A percentile compares a stretch with the other conserved stretches of the same genome.
Evolutionary conservation across 35 echinoderm and acorn worm genomes (phyloP).

Genomic region (Nesometra sesokonis): DNA sequence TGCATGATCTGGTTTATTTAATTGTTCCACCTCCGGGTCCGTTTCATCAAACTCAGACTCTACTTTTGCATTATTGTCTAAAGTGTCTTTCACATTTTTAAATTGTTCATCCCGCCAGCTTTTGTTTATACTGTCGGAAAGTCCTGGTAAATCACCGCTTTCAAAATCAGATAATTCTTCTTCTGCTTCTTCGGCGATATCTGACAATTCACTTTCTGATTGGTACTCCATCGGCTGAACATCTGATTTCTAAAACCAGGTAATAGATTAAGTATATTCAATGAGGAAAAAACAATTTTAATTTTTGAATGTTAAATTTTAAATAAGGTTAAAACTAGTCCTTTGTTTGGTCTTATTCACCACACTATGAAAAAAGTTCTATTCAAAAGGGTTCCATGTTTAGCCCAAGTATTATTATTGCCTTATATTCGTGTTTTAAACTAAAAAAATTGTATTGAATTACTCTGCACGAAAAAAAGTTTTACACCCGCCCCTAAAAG

Average conservation of each 20-base stretch:
- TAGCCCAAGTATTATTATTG: too few relatives aligned
- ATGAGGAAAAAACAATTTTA: too few relatives aligned
- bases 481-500: too few relatives aligned
- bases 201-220: slow-evolving; percentile 90
- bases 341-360: too few relatives aligned
- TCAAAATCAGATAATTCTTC: slow-evolving; percentile 92
- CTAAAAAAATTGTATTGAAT: too few relatives aligned
- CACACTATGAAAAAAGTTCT: too few relatives aligned
- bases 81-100: slow-evolving; percentile 16
- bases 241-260: not conserved
- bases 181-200: slow-evolving; percentile 83
- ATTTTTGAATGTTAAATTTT: too few relatives aligned
- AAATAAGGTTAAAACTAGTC: too few relatives aligned
- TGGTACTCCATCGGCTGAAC: slow-evolving; percentile 32
- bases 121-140: slow-evolving; percentile 44
- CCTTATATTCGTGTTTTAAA: too few relatives aligned
- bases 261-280: too few relatives aligned
- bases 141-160: slow-evolving; percentile 44
- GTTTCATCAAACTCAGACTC: slow-evolving; percentile 83
- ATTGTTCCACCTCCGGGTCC: slow-evolving; percentile 82
- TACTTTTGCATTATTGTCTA: slow-evolving; percentile 46
- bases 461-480: too few relatives aligned
- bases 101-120: not conserved
- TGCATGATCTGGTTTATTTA: slow-evolving; percentile 80
- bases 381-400: too few relatives aligned